These are phyloP conservation scores for Drosophila pegasa DNA, from an alignment of 2,888 invertebrate genomes.

Conservation along the genomic window DNA sequence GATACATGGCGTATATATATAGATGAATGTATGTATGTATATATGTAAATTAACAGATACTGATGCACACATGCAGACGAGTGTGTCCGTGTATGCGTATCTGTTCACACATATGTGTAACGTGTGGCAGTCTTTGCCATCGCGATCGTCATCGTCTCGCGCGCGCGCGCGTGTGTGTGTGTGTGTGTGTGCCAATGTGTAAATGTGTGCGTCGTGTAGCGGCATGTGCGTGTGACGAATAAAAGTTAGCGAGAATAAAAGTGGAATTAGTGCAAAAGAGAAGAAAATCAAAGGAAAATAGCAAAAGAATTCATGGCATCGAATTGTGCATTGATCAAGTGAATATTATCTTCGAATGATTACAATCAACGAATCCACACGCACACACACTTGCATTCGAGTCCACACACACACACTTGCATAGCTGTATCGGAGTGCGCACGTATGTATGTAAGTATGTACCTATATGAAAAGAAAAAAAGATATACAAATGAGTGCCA, in stretches of 20 bases:
- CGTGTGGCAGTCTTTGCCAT: slow-evolving; percentile 35
- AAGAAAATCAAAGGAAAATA: slow-evolving; percentile 2
- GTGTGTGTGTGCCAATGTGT: no score
- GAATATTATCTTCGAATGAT: slow-evolving; percentile 11
- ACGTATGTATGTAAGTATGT: background rate
- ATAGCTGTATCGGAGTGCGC: background rate
- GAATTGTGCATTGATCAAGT: background rate
- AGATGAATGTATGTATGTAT: slow-evolving; percentile 8
- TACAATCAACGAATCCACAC: slow-evolving; percentile 3
- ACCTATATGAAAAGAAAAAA: background rate
- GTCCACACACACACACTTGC: background rate
- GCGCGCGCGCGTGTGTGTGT: slow-evolving; percentile 7
- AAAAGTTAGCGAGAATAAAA: slow-evolving; percentile 32
- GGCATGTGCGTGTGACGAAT: slow-evolving; percentile 45
- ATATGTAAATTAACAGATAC: slow-evolving; percentile 35
- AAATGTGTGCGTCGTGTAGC: slow-evolving; percentile 14
- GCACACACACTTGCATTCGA: slow-evolving; percentile 2
- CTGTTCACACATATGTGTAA: slow-evolving; percentile 21
- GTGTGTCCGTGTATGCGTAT: slow-evolving; percentile 12
- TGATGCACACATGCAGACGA: slow-evolving; percentile 16
- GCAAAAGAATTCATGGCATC: background rate
- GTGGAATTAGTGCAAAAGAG: slow-evolving; percentile 1
- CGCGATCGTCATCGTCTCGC: slow-evolving; percentile 48
- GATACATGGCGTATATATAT: slow-evolving; percentile 5
- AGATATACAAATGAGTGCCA: slow-evolving; percentile 25